Evolutionary conservation across 2,113 vertebrate genomes (phyloP), one percentile per base, ranked within the genome.

Genomic region (Etheostoma spectabile): DNA sequence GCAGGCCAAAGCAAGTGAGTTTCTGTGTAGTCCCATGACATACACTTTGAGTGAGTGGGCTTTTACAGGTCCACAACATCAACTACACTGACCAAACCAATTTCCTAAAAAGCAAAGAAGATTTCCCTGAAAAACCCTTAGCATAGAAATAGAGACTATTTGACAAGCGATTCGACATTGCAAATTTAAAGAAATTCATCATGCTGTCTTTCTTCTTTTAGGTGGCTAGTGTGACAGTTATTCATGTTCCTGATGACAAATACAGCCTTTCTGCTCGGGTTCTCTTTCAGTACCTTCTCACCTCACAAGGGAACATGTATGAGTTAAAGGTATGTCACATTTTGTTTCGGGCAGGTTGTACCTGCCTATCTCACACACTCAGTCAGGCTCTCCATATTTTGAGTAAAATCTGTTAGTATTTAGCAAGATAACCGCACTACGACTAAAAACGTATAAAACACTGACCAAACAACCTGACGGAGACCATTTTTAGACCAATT

Each of bases 201-300:
- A 6, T 21, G 8, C 3, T 64, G 56, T 71, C 2, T 59, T 10
- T 70, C 3, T 8, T 71, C n/a, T 80, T 77, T 52, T 77, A 99
- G 98, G 93, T 97, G 86, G 95, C 97, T 80, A 97, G 96, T 94
- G 92, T 99, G 62, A 96, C 96, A 1, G 95, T 98, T 70, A 86
- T 99, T 90, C 98, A 99, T 27, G 71, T 99, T 90, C 97, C 98
- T 67, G 98, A 99, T 91, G 94, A 96, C 46, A 97, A 92, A 84
- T 97, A 98, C 87, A 93, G 93, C 27, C 95, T 99, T 22, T 92
- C 97, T 80, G 96, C 96, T 55, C 95, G 97, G 80, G 92, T 98
- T 88, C 91, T 99, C 0, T 98, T 98, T 82, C 97, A 98, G 76
- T 97, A 98, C 92, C 94, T 99, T 6, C 96, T 99, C 71, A 96